These are phyloP conservation scores for Gallirallus australis DNA, from an alignment of 2,797 vertebrate genomes.

Conservation along the genomic window DNA sequence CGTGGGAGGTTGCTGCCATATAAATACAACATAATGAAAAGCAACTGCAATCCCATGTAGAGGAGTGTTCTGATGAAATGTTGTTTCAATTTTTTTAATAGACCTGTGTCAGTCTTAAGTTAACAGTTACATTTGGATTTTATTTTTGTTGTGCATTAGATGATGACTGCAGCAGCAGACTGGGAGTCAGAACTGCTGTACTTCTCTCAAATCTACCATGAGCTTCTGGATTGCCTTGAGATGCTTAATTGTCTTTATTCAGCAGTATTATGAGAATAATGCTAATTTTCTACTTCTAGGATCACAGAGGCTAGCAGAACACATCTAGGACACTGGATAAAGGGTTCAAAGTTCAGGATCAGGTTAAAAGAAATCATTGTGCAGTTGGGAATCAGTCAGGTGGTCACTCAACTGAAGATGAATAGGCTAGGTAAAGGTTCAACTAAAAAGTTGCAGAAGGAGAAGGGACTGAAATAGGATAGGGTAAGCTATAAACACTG, in stretches of 20 bases:
- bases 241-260: neutral
- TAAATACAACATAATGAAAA: neutral
- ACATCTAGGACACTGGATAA: neutral
- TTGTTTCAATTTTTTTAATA: neutral
- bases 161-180: neutral
- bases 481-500: neutral
- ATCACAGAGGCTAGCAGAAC: neutral
- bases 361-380: neutral
- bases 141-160: neutral
- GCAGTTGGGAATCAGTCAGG: neutral
- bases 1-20: neutral
- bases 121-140: neutral
- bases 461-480: neutral
- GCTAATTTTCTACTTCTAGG: neutral
- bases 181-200: neutral
- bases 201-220: neutral
- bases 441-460: neutral
- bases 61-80: conserved; percentile 7
- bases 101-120: neutral
- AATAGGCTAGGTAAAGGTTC: neutral
- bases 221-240: neutral
- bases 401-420: neutral
- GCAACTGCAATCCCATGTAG: neutral
- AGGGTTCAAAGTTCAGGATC: neutral
- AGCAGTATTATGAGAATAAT: neutral